Percentiles rank a stretch among this genome's conserved stretches.
These are phyloP conservation scores for Osmoderma eremita DNA, from an alignment of 2,888 invertebrate species.

Conservation along the genomic window DNA sequence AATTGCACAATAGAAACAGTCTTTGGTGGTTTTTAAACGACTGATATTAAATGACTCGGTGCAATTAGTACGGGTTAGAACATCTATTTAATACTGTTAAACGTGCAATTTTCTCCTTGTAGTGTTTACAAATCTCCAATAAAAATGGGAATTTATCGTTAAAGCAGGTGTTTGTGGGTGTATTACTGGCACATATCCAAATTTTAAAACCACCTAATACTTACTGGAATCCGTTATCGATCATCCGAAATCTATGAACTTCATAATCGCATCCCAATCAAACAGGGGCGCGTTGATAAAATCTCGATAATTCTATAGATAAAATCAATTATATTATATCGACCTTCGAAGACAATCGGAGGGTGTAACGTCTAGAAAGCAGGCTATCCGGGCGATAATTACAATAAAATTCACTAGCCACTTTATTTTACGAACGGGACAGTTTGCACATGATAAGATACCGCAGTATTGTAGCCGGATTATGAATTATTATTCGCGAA, in stretches of 20 bases:
- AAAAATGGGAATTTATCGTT: slow-evolving; percentile 28
- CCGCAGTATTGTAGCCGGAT: slow-evolving; percentile 51
- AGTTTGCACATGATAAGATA: slow-evolving; percentile 50
- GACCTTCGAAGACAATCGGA: slow-evolving; percentile 53
- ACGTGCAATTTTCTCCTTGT: slow-evolving; percentile 15
- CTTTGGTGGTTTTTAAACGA: not conserved
- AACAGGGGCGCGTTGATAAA: slow-evolving; percentile 23
- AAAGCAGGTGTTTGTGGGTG: slow-evolving; percentile 63
- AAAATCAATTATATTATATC: slow-evolving; percentile 44
- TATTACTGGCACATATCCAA: slow-evolving; percentile 58
- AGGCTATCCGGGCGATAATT: slow-evolving; percentile 31
- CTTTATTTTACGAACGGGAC: slow-evolving; percentile 52
- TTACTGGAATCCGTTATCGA: slow-evolving; percentile 56
- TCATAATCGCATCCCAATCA: slow-evolving; percentile 48
- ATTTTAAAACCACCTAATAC: slow-evolving; percentile 59
- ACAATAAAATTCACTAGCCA: slow-evolving; percentile 48
- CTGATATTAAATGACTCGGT: no score
- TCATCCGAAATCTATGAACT: slow-evolving; percentile 59
- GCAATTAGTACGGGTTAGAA: not conserved
- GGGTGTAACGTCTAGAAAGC: slow-evolving; percentile 54
- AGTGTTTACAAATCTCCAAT: slow-evolving; percentile 25
- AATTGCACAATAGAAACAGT: slow-evolving; percentile 25
- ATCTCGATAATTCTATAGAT: slow-evolving; percentile 35
- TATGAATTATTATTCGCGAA: slow-evolving; percentile 58
- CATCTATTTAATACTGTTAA: slow-evolving; percentile 6